Conservation (phyloP, 2,113 vertebrate genomes). For the Dasypus novemcinctus region DNA sequence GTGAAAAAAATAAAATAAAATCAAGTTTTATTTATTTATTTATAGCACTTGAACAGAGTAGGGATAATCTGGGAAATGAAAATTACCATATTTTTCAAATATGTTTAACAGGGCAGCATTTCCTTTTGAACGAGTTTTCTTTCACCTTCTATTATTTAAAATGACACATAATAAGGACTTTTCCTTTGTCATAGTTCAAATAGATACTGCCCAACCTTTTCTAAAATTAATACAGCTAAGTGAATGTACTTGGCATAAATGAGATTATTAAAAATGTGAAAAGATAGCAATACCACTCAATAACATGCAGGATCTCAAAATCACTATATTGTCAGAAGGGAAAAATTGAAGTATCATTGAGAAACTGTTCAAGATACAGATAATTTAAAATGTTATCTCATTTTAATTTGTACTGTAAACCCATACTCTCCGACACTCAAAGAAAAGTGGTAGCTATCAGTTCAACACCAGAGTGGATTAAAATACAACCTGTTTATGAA, state of each 20-base stretch:
- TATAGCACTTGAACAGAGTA: not conserved
- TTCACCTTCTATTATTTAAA: not conserved
- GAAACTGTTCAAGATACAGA: constrained; percentile 66
- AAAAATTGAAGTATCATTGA: constrained; percentile 54
- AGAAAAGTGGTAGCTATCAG: constrained; percentile 57
- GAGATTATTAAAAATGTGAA: not conserved
- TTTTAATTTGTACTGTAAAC: constrained; percentile 71
- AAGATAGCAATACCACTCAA: not conserved
- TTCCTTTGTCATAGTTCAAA: constrained; percentile 23
- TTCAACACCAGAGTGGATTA: constrained; percentile 71
- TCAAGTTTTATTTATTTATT: not conserved
- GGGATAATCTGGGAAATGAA: not conserved
- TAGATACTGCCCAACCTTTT: not conserved
- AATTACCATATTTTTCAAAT: not conserved
- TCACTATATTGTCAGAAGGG: not conserved
- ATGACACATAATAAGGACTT: not conserved
- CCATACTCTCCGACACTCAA: constrained; percentile 67
- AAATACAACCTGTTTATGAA: constrained; percentile 81
- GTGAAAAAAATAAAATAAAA: not conserved
- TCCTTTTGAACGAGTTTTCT: not conserved
- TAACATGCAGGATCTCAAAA: not conserved
- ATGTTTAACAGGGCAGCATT: not conserved
- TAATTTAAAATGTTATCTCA: constrained; percentile 48
- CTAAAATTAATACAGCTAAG: constrained; percentile 25
- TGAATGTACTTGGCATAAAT: constrained; percentile 4